A percentile compares a stretch with the other conserved stretches of the same genome.
These are phyloP conservation scores for Monoplex corrugatus DNA, from an alignment of 2,888 invertebrate genomes.

Conservation along the genomic window DNA sequence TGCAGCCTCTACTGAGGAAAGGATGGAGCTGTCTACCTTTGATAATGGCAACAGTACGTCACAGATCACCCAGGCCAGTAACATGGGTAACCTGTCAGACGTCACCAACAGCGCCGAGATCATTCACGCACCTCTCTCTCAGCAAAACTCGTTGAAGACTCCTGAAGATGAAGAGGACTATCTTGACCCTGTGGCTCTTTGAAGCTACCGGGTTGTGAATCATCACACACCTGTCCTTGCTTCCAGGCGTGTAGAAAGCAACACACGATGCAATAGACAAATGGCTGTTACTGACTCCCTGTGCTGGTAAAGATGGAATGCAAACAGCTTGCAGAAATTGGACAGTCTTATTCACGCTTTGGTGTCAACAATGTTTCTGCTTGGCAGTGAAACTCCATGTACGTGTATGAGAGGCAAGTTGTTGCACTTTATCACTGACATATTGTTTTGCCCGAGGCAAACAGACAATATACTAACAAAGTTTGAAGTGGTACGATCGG, in stretches of 20 bases:
- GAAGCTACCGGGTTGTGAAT: conserved; percentile 33
- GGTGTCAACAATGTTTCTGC: no score
- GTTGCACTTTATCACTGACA: no score
- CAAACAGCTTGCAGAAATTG: background rate
- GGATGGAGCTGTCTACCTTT: conserved; percentile 56
- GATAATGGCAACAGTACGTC: conserved; percentile 42
- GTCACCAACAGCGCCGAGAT: background rate
- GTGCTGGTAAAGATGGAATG: background rate
- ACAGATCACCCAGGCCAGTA: conserved; percentile 19
- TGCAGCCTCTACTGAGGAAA: conserved; percentile 54
- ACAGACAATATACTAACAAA: no score
- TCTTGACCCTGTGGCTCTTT: conserved; percentile 45
- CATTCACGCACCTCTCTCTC: conserved; percentile 14
- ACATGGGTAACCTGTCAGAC: background rate
- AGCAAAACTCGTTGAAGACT: background rate
- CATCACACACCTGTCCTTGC: background rate
- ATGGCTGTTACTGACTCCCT: background rate
- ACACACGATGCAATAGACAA: background rate
- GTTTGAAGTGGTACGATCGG: no score
- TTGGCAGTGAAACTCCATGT: no score
- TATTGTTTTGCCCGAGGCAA: no score
- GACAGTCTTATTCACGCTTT: background rate
- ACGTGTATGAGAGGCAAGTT: no score
- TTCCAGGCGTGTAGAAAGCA: background rate
- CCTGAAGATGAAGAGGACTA: conserved; percentile 52